Evolutionary conservation across 2,797 vertebrate genomes (phyloP).

Genomic region (Phrynocephalus forsythii): DNA sequence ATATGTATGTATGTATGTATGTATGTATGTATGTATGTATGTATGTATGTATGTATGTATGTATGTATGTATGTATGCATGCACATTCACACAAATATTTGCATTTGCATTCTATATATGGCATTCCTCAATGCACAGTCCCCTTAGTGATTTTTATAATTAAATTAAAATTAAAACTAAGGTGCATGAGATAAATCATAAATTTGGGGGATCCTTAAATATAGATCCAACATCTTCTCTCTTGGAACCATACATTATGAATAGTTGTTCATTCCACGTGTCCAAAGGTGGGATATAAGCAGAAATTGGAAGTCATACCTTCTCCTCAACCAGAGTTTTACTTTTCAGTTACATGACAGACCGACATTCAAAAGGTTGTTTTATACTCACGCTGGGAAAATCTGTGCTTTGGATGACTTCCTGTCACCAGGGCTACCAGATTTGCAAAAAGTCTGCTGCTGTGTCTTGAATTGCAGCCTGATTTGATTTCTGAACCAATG

Average conservation of each 20-base stretch:
- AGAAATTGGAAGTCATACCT: background rate
- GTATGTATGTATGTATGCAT: background rate
- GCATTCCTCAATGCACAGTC: background rate
- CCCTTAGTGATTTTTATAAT: background rate
- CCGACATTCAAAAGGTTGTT: background rate
- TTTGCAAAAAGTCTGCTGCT: background rate
- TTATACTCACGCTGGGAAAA: background rate
- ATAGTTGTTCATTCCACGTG: background rate
- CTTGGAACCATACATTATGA: background rate
- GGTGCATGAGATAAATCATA: background rate
- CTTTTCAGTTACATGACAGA: background rate
- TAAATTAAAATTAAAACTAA: background rate
- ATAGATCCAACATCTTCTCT: background rate
- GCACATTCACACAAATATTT: too few species aligned
- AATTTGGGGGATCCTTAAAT: background rate
- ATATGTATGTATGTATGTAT: background rate
- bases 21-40: background rate
- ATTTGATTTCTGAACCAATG: background rate
- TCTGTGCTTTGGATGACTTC: background rate
- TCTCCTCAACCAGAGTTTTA: background rate
- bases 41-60: background rate
- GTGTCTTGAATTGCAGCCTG: background rate
- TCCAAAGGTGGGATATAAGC: background rate
- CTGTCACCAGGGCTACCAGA: background rate
- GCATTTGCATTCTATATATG: background rate